Evolutionary conservation across 1,140 invertebrate species (phyloP).

Genomic region (Elysia chlorotica): DNA sequence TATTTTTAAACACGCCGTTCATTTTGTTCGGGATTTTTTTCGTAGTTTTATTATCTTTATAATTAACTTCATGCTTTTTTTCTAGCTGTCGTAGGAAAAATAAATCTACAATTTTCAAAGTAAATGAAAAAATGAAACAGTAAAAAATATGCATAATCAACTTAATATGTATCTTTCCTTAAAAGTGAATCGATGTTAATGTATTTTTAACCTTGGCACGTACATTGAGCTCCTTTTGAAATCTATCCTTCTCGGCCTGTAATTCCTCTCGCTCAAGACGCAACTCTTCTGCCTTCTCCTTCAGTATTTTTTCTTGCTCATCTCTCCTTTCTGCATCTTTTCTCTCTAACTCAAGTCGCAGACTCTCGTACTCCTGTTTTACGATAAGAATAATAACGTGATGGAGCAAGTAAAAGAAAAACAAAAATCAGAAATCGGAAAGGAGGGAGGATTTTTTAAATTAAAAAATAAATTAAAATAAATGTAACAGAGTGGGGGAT

Average conservation of each 20-base stretch:
- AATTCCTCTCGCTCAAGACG: slow-evolving; percentile 34
- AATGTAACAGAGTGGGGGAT: too few relatives aligned
- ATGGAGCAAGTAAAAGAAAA: background rate
- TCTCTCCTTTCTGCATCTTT: slow-evolving; percentile 37
- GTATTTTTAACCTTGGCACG: too few relatives aligned
- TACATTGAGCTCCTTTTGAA: slow-evolving; percentile 48
- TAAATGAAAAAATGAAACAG: too few relatives aligned
- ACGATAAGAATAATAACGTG: background rate
- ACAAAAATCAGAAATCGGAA: background rate
- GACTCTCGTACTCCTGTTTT: slow-evolving; percentile 35
- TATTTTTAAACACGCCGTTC: too few relatives aligned
- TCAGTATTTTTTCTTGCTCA: slow-evolving; percentile 29
- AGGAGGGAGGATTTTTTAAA: background rate
- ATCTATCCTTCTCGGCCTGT: slow-evolving; percentile 39
- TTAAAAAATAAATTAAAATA: background rate
- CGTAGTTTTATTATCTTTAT: too few relatives aligned
- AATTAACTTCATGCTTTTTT: too few relatives aligned
- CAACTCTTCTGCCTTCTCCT: slow-evolving; percentile 31
- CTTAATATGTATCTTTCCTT: too few relatives aligned
- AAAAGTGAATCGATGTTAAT: background rate
- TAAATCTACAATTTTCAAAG: too few relatives aligned
- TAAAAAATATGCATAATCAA: too few relatives aligned
- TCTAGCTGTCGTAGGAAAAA: too few relatives aligned
- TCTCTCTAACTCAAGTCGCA: slow-evolving; percentile 37
- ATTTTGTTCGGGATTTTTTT: too few relatives aligned